Evolutionary conservation across 2,888 invertebrate species (phyloP).

Genomic region (Prenolepis imparis): DNA sequence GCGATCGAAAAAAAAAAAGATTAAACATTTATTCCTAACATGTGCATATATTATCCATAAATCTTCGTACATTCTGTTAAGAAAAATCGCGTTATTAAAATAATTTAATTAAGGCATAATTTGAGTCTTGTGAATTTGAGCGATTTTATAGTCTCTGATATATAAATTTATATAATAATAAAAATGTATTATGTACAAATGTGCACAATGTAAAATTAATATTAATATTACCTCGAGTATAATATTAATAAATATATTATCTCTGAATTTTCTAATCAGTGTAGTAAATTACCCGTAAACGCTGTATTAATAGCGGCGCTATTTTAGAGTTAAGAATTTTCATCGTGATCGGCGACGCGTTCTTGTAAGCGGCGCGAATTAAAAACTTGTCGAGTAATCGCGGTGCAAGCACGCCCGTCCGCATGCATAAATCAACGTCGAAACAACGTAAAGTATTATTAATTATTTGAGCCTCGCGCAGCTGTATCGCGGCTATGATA

Average conservation of each 20-base stretch:
- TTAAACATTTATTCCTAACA: neutral
- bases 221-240: neutral
- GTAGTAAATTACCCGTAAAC: neutral
- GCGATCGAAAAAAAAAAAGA: neutral
- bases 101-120: constrained; percentile 3
- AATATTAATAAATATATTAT: constrained; percentile 5
- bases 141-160: neutral
- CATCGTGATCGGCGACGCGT: constrained; percentile 20
- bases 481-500: constrained; percentile 37
- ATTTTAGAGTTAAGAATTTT: constrained; percentile 13
- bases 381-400: constrained; percentile 44
- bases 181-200: neutral
- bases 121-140: neutral
- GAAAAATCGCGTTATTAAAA: neutral
- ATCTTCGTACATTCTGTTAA: neutral
- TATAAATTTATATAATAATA: too few species aligned
- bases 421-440: constrained; percentile 47
- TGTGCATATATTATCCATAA: neutral
- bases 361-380: constrained; percentile 33
- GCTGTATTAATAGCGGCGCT: neutral
- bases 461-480: constrained; percentile 46
- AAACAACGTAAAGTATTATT: constrained; percentile 45
- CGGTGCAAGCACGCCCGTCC: constrained; percentile 20
- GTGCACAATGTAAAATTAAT: neutral
- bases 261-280: neutral